These are phyloP conservation scores for Helobdella robusta DNA, from an alignment of 2,888 invertebrate genomes.

Conservation along the genomic window DNA sequence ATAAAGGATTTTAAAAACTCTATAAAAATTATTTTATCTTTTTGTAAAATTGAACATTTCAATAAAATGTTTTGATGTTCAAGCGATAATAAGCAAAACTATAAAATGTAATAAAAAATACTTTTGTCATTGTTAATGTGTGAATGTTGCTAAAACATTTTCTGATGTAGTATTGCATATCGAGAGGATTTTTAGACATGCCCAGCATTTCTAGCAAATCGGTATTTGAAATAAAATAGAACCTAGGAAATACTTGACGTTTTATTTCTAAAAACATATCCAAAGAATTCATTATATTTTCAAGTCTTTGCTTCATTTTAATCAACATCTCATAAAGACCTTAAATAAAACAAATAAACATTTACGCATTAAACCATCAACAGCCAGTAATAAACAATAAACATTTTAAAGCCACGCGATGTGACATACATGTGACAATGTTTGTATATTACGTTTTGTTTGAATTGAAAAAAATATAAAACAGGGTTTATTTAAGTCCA, in stretches of 20 bases:
- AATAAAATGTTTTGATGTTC: too few relatives aligned
- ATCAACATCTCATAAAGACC: slow-evolving; percentile 61
- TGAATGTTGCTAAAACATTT: slow-evolving; percentile 79
- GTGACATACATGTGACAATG: too few relatives aligned
- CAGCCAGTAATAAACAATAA: too few relatives aligned
- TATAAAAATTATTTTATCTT: background rate
- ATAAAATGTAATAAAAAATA: slow-evolving; percentile 29
- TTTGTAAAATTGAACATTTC: too few relatives aligned
- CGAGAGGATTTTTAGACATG: slow-evolving; percentile 71
- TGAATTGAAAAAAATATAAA: too few relatives aligned
- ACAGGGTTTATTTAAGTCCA: too few relatives aligned
- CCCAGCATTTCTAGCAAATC: slow-evolving; percentile 75
- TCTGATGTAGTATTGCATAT: slow-evolving; percentile 74
- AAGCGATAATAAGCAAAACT: background rate
- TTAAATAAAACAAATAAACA: slow-evolving; percentile 36
- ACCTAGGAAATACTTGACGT: slow-evolving; percentile 73
- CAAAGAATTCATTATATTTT: slow-evolving; percentile 69
- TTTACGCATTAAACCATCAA: too few relatives aligned
- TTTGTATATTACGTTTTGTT: too few relatives aligned
- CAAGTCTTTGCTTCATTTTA: slow-evolving; percentile 65
- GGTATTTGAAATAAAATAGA: slow-evolving; percentile 73
- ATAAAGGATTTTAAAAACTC: background rate
- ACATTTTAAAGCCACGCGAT: too few relatives aligned
- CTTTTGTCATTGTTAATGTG: slow-evolving; percentile 47
- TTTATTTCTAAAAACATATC: slow-evolving; percentile 80